Base-by-base conservation (phyloP, 1,140 invertebrate species). In the Teleogryllus occipitalis region DNA sequence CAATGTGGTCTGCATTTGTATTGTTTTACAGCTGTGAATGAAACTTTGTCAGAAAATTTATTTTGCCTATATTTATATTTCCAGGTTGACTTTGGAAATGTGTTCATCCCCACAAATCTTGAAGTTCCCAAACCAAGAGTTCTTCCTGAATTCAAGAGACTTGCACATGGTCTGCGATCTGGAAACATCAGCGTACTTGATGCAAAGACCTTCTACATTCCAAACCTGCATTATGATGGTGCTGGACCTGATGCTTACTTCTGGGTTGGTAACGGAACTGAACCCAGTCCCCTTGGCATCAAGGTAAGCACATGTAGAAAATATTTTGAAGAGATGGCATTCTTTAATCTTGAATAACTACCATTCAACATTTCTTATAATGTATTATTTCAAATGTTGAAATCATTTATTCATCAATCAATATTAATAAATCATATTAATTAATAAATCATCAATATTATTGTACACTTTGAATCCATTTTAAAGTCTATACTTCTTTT, bases 201-300 rank as follows among this genome's bases (percentile, higher is more conserved):
- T 85, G 94, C 95, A 14, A 96, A 95, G 86, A 97, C 96, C 0
- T 93, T 98, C 84, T 96, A 96, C 85, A 97, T 97, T 82, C 95
- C 96, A 7, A 96, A 97, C 87, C 87, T 98, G 75, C 94, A 96
- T 84, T 98, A 97, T 83, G 95, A 97, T 83, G 96, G 96, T 8
- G 93, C 91, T 14, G 95, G 94, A 0, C 93, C 95, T 4, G 95
- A 97, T 84, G 95, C 95, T 8, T 97, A 95, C 85, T 98, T 98
- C 85, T 97, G 94, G 94, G 95, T 97, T 8, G 96, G 96, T 8
- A 96, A 92, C 83, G 96, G 95, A 0, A 87, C 89, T 0, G 92
- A 95, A 83, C 96, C 96, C 0, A 92, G 90, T 83, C 87, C 92
- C n/a, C 91, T 93, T 84, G 95, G 95, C 21, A 91, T 91, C 81